Percentiles rank a stretch among this genome's conserved stretches.
Conservation (phyloP, 2,888 invertebrate species). For the Sesia bembeciformis region DNA sequence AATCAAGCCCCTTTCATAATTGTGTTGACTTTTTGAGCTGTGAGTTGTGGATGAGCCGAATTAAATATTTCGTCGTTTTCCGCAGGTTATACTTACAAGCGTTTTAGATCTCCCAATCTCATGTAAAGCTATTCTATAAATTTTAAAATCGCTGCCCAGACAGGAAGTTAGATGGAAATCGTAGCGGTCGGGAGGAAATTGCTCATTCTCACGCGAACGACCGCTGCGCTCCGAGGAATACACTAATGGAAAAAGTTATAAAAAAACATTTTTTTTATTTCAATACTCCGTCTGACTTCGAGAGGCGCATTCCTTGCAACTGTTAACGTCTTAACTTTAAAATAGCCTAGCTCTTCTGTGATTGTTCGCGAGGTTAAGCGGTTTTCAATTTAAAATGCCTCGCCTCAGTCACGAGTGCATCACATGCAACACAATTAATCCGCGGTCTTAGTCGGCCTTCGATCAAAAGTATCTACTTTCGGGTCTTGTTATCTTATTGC, state of each 20-base stretch:
- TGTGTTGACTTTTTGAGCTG: no score
- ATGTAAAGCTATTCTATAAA: constrained; percentile 65
- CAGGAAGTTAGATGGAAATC: constrained; percentile 72
- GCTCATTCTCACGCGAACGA: constrained; percentile 71
- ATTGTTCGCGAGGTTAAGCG: background rate
- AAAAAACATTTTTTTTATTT: constrained; percentile 59
- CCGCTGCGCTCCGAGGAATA: constrained; percentile 48
- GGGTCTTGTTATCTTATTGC: no score
- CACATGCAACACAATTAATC: no score
- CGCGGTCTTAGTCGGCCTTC: no score
- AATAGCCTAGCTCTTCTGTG: background rate
- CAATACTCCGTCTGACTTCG: constrained; percentile 17
- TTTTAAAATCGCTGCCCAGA: constrained; percentile 69
- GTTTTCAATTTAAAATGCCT: background rate
- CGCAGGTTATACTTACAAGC: background rate
- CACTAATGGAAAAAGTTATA: constrained; percentile 70
- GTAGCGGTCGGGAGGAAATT: constrained; percentile 66
- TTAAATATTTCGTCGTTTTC: no score
- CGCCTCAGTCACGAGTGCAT: background rate
- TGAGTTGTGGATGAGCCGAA: no score
- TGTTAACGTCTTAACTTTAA: background rate
- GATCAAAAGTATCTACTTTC: no score
- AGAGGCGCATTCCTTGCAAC: background rate
- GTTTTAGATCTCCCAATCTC: constrained; percentile 40
- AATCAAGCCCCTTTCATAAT: no score